Percentiles rank a stretch among this genome's conserved stretches.
Evolutionary conservation across 2,113 vertebrate species (phyloP).

Genomic region (Propithecus coquereli): DNA sequence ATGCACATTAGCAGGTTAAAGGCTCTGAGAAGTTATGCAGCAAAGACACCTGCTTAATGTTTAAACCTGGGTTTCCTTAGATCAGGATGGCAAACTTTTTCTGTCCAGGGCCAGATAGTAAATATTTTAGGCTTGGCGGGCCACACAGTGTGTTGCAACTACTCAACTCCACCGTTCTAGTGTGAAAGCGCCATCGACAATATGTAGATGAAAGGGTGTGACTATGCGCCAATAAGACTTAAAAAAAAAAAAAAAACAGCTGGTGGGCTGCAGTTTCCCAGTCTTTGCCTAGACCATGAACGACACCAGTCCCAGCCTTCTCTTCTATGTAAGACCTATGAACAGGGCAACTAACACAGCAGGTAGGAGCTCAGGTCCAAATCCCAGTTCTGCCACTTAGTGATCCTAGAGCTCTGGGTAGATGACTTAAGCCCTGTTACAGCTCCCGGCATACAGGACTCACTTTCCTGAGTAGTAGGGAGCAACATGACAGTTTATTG

Average conservation of each 20-base stretch:
- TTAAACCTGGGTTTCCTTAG: neutral
- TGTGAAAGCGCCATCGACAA: neutral
- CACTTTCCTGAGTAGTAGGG: neutral
- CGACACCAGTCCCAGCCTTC: neutral
- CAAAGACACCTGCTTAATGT: neutral
- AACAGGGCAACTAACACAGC: neutral
- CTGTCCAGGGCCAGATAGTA: neutral
- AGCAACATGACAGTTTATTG: neutral
- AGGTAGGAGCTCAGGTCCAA: neutral
- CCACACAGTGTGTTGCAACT: neutral
- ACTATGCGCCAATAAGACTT: neutral
- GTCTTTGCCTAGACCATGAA: neutral
- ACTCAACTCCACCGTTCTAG: neutral
- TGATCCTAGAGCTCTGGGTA: neutral
- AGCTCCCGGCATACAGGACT: neutral
- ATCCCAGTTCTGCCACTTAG: neutral
- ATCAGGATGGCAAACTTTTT: neutral
- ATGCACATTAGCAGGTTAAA: neutral
- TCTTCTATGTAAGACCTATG: neutral
- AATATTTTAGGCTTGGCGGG: neutral
- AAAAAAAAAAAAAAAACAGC: neutral
- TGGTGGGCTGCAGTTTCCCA: neutral
- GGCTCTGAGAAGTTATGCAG: neutral
- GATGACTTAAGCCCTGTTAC: neutral
- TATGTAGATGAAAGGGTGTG: neutral